Evolutionary conservation across 2,888 invertebrate species (phyloP).

Genomic region (Agrochola macilenta): DNA sequence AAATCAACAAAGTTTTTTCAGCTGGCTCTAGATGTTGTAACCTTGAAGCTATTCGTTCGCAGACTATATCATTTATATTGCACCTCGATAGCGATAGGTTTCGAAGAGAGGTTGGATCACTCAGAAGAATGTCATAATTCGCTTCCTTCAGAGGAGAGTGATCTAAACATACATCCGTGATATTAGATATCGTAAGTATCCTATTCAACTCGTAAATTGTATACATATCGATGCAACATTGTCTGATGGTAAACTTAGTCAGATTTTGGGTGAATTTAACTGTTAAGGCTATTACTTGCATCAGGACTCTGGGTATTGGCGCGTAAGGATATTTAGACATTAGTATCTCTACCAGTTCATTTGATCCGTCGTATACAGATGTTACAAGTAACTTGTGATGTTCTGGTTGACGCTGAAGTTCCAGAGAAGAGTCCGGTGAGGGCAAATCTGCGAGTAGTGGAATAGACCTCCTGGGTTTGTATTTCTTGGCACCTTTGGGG

Average conservation of each 20-base stretch:
- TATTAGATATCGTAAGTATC: constrained; percentile 68
- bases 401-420: neutral
- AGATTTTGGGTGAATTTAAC: constrained; percentile 68
- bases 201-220: constrained; percentile 75
- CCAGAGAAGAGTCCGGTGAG: neutral
- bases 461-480: constrained; percentile 19
- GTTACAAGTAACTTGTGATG: constrained; percentile 61
- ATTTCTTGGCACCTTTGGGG: constrained; percentile 40
- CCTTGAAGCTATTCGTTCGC: constrained; percentile 71
- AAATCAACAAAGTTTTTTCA: constrained; percentile 69
- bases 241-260: constrained; percentile 70
- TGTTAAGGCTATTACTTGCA: constrained; percentile 72
- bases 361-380: constrained; percentile 70
- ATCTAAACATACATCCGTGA: constrained; percentile 77
- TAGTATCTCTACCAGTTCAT: constrained; percentile 72
- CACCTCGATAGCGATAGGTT: constrained; percentile 77
- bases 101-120: constrained; percentile 63
- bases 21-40: constrained; percentile 67
- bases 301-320: constrained; percentile 67
- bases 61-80: constrained; percentile 73
- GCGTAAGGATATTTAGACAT: constrained; percentile 63
- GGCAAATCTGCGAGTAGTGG: neutral
- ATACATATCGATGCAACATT: constrained; percentile 69
- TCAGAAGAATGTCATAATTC: constrained; percentile 73
- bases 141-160: constrained; percentile 68